Evolutionary conservation across 2,888 invertebrate genomes (phyloP), one percentile per base, ranked within the genome.

Genomic region (Ptycholaimellus sp.): DNA sequence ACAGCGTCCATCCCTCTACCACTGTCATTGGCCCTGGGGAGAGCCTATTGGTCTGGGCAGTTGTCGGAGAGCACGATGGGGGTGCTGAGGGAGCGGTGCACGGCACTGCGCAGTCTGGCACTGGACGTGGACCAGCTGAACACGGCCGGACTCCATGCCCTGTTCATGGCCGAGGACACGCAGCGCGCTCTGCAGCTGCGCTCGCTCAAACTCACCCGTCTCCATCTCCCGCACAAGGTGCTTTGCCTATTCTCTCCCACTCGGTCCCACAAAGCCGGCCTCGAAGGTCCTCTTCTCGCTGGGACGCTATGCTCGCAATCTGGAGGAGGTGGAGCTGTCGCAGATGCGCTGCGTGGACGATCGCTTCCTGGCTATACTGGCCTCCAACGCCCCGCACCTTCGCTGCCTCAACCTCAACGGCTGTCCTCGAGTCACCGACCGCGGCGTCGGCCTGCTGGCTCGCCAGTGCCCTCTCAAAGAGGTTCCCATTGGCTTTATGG

Each of bases 301-400:
- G n/a, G 20, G n/a, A 4, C 22, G 33, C 3, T n/a, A 6, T 13
- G 14, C 17, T n/a, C 5, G 20, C 11, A 9, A 40, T 13, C 23
- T 39, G 19, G 36, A 49, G 40, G 54, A 55, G 14, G 29, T 55
- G 28, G 55, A 55, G 41, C 46, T 49, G 18, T 52, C 54, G 7
- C 47, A 53, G 38, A 55, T 55, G 53, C 33, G 40, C 11, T 42
- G 47, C n/a, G 50, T 56, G 5, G 55, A 55, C 38, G 55, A 55
- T 35, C 45, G 54, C 14, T 56, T 55, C 32, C 38, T 56, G 18
- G 40, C 42, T 16, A 40, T 53, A 5, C 36, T 55, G 19, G 53
- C 52, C 14, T 46, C 45, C 30, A 54, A 52, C 39, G 53, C 53
- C 38, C 43, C 46, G 16, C 32, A 30, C 6, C 38, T 49, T n/a